Conservation (phyloP, 2,113 vertebrate genomes). For the Ivindomyrus marchei region DNA sequence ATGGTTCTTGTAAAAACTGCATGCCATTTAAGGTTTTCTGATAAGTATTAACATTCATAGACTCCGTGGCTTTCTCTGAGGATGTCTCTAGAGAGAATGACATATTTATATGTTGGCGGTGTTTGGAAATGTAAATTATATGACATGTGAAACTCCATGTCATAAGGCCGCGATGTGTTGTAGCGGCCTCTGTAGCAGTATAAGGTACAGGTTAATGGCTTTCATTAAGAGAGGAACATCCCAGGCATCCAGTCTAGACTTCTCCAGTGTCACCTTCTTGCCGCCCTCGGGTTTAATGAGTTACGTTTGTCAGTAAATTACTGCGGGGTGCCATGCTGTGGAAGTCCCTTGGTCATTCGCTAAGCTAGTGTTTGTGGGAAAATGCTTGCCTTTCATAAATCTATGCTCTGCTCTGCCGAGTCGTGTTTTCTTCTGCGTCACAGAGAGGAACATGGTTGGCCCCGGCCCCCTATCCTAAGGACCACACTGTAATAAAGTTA, state of each 20-base stretch:
- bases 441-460: neutral
- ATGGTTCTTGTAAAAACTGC: neutral
- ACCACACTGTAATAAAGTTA: slow-evolving; percentile 11
- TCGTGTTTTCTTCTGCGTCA: neutral
- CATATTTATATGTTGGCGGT: neutral
- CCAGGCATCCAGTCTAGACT: neutral
- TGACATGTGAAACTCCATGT: neutral
- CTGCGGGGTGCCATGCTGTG: neutral
- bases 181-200: neutral
- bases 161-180: neutral
- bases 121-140: neutral
- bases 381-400: neutral
- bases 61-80: neutral
- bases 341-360: neutral
- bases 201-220: neutral
- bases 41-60: neutral
- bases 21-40: neutral
- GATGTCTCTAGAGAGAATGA: neutral
- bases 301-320: neutral
- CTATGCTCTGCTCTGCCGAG: neutral
- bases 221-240: neutral
- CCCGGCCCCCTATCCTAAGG: neutral
- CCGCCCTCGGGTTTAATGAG: neutral
- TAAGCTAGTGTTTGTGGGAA: too few relatives aligned
- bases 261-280: neutral